A percentile compares a stretch with the other conserved stretches of the same genome.
Evolutionary conservation across 2,113 vertebrate species (phyloP).

Genomic region (Neolamprologus hecqui): DNA sequence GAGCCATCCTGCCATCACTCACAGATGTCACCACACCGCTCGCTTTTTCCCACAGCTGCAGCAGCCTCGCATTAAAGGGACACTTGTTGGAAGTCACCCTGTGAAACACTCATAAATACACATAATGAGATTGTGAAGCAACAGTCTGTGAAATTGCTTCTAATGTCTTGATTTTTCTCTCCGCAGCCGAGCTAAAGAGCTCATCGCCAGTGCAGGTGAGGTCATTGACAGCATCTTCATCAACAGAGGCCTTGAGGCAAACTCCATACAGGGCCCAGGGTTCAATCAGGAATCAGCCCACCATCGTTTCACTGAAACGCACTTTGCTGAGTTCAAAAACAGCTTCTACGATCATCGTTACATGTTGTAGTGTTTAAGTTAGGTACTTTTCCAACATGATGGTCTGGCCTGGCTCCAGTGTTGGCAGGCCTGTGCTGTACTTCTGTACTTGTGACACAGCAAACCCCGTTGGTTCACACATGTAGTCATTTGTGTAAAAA

Average conservation of each 20-base stretch:
- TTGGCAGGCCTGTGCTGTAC: background rate
- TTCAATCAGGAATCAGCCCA: background rate
- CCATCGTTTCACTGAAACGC: too few relatives aligned
- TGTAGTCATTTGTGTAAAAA: slow-evolving; percentile 6
- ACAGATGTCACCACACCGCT: background rate
- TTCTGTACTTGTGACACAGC: background rate
- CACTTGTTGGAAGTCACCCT: background rate
- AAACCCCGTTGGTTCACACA: background rate
- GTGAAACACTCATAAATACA: background rate
- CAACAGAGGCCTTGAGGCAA: accelerated
- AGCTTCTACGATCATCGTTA: background rate
- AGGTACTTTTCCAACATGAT: background rate
- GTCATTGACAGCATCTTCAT: background rate
- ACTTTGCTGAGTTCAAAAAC: accelerated
- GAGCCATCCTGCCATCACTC: slow-evolving; percentile 24
- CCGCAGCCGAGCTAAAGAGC: slow-evolving; percentile 68
- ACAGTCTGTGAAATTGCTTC: background rate
- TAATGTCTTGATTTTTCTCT: slow-evolving; percentile 3
- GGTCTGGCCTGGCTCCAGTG: background rate
- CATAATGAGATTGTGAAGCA: background rate
- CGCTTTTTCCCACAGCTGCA: background rate
- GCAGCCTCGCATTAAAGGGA: background rate
- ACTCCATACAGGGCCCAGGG: accelerated
- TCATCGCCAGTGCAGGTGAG: slow-evolving; percentile 65
- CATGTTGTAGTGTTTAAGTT: background rate